Base-by-base conservation (phyloP, 2,888 invertebrate genomes). In the Spicauda simplicius region DNA sequence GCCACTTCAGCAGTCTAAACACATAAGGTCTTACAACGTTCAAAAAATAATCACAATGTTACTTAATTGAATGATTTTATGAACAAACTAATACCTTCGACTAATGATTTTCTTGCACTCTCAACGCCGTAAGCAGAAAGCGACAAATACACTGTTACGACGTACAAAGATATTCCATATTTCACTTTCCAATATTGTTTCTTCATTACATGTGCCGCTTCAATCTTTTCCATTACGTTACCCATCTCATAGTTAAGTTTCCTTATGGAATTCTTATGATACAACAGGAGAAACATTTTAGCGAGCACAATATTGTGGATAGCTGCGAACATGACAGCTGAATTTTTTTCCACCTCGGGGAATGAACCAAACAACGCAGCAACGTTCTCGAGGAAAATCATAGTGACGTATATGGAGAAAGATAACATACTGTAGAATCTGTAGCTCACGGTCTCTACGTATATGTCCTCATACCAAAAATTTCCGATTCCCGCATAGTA, bases 291-390 rank as follows among this genome's bases (percentile, higher is more conserved):
- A 71, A 81, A 86, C 86, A 89, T 89, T 81, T 91, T 91, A 52
- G 80, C 74, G 6, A 90, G 79, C 25, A 92, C 88, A 64, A 90
- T 90, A 70, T 87, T 85, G 74, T 91, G 91, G 71, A 90, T 87
- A 14, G 88, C 89, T 7, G 87, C 78, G 71, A 91, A 91, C 89
- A 90, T 92, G 60, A 86, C 80, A 14, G 89, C 85, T n/a, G 90
- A 90, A 67, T 88, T 88, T 76, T 88, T 88, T 75, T 91, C 91
- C 48, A 89, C 86, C 72, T 85, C 81, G 33, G 90, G 90, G 69
- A 90, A 91, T 59, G 78, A 77, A 5, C 88, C 90, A 70, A 85
- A 82, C 48, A 85, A 70, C n/a, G 88, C 89, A 0, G 91, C 90
- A 14, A 90, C 68, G 71, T 90, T 90, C 73, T 91, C 91, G 4